A percentile compares a stretch with the other conserved stretches of the same genome.
Conservation (phyloP, 2,888 invertebrate genomes). For the Trichopria drosophilae region DNA sequence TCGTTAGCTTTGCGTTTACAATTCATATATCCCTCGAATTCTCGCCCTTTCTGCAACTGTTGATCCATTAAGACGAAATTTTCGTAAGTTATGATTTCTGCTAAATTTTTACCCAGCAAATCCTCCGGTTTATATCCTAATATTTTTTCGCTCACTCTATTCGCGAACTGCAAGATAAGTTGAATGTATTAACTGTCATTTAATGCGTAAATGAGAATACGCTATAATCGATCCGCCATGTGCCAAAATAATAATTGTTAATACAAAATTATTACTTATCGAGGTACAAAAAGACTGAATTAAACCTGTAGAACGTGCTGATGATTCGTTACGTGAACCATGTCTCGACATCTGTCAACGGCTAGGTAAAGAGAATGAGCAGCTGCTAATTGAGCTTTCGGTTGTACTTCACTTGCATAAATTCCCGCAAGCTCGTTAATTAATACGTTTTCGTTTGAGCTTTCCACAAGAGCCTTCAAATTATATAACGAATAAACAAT, state of each 20-base stretch:
- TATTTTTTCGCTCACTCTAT: constrained; percentile 81
- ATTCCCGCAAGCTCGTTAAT: constrained; percentile 76
- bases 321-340: constrained; percentile 85
- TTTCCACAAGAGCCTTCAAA: constrained; percentile 61
- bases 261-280: neutral
- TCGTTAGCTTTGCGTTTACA: constrained; percentile 79
- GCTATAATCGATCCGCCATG: too few species aligned
- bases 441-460: constrained; percentile 61
- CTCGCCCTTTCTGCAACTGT: constrained; percentile 68
- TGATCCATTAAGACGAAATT: constrained; percentile 64
- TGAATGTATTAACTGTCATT: neutral
- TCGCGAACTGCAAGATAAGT: constrained; percentile 72
- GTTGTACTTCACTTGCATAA: constrained; percentile 75
- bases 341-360: constrained; percentile 82
- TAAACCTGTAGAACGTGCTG: constrained; percentile 77
- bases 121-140: constrained; percentile 74
- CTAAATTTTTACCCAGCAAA: constrained; percentile 64
- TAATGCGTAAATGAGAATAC: too few species aligned
- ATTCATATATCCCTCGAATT: constrained; percentile 77
- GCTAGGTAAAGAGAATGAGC: constrained; percentile 81
- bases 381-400: constrained; percentile 77
- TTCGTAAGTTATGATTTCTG: constrained; percentile 62
- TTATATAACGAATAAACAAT: neutral
- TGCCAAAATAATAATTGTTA: too few species aligned
- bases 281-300: neutral